phyloP scores from a whole-genome alignment of 2,888 invertebrate species.

The Cantharis nigra region DNA sequence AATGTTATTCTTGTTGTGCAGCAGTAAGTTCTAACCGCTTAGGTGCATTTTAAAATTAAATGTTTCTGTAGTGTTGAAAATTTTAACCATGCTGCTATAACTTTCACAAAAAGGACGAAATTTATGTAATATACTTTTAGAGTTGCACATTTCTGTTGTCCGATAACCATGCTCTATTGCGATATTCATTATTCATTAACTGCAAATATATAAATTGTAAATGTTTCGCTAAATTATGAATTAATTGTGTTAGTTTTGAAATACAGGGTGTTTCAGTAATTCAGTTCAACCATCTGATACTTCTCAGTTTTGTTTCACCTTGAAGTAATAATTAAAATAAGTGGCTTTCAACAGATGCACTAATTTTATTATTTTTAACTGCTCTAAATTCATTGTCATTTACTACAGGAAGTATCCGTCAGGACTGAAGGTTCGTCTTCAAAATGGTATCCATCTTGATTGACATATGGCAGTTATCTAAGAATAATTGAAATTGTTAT shows the following conservation, averaged over 20 bases:
- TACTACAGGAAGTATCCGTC: background rate
- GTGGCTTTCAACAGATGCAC: background rate
- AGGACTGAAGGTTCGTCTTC: background rate
- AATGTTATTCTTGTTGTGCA: background rate
- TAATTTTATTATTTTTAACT: background rate
- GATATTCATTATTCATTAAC: background rate
- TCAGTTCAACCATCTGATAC: background rate
- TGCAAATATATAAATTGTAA: background rate
- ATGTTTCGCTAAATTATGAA: background rate
- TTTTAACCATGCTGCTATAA: background rate
- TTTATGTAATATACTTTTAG: background rate
- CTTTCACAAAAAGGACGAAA: background rate
- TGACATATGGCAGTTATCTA: background rate
- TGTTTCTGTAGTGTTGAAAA: background rate
- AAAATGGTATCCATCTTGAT: background rate
- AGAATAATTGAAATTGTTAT: background rate
- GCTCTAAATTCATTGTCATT: background rate
- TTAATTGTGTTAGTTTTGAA: background rate
- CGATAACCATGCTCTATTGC: background rate
- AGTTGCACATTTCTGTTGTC: background rate
- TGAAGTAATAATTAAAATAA: background rate
- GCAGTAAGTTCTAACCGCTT: background rate
- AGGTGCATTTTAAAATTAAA: background rate
- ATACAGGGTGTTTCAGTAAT: background rate
- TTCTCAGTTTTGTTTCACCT: background rate